phyloP scores from a whole-genome alignment of 1,140 invertebrate genomes.

The Sweltsa coloradensis region DNA sequence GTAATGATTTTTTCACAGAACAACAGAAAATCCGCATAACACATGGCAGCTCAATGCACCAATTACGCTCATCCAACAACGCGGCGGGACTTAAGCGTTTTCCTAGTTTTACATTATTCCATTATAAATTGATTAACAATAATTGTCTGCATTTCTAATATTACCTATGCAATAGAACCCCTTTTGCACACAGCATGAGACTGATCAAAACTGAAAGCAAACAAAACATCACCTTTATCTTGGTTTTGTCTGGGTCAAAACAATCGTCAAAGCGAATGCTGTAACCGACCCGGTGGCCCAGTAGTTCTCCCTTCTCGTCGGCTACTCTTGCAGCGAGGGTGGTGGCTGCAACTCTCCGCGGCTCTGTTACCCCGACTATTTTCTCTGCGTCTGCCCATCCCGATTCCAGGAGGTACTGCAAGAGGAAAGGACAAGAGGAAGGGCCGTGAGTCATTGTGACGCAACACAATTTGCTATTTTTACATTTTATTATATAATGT shows the following conservation, averaged over 20 bases:
- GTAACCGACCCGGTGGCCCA: constrained; percentile 85
- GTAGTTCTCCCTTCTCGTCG: constrained; percentile 65
- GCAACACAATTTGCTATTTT: constrained; percentile 1
- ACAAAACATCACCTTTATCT: constrained; percentile 59
- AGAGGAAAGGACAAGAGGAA: constrained; percentile 18
- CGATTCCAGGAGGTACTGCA: constrained; percentile 78
- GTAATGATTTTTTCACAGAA: too few species aligned
- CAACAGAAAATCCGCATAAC: too few species aligned
- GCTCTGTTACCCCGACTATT: constrained; percentile 81
- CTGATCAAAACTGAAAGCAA: neutral
- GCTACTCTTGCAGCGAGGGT: constrained; percentile 82
- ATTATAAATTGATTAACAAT: too few species aligned
- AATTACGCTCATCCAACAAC: too few species aligned
- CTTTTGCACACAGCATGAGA: constrained; percentile 2
- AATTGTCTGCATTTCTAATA: too few species aligned
- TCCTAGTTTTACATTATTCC: too few species aligned
- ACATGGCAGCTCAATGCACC: too few species aligned
- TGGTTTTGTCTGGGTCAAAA: constrained; percentile 48
- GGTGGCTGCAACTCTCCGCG: constrained; percentile 80
- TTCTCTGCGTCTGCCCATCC: constrained; percentile 67
- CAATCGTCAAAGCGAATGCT: constrained; percentile 84
- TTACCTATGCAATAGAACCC: too few species aligned
- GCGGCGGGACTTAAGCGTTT: too few species aligned
- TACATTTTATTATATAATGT: constrained; percentile 2
- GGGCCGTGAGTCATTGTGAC: too few species aligned